Evolutionary conservation across 2,888 invertebrate genomes (phyloP), one percentile per base, ranked within the genome.

Genomic region (Sipunculus nudus): DNA sequence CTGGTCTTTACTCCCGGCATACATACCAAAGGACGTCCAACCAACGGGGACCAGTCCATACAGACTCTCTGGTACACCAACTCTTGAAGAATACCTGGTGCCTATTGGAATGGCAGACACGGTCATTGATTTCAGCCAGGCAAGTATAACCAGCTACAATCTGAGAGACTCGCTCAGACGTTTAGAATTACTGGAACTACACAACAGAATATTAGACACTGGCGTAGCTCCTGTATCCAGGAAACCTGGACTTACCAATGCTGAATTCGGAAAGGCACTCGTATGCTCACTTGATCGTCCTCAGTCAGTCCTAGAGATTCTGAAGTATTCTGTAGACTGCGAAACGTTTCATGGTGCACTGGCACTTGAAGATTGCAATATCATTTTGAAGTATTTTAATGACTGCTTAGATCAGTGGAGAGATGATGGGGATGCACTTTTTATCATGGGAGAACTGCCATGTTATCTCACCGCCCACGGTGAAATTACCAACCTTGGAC

Each of bases 361-460:
- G 39, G 47, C 46, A 21, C 31, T 48, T 8, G 68, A 68, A 26
- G 70, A 72, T n/a, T 64, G 68, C 53, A 57, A 59, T 53, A 41
- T 58, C 35, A 70, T 72, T 19, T 48, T 68, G 31, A 70, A 65
- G 43, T 72, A 72, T 49, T 72, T 70, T 61, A 63, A 48, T 49
- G 71, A 72, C 35, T 58, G 62, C n/a, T 35, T 59, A 0, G 62
- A 63, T 10, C 26, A 35, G 6, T 67, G 70, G 69, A 38, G 61
- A 31, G 46, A 53, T 5, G 57, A 63, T 26, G 23, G 38, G 16
- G 49, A 45, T 21, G 35, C 56, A 2, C 50, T 53, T 10, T 28
- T 50, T n/a, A 49, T 53, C 10, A 59, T 72, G 29, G 39, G 67
- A 13, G 38, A 47, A 8, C 59, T 72, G 25, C 71, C 72, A 2